Conservation (phyloP, 2,888 invertebrate species). For the Villa cingulata region DNA sequence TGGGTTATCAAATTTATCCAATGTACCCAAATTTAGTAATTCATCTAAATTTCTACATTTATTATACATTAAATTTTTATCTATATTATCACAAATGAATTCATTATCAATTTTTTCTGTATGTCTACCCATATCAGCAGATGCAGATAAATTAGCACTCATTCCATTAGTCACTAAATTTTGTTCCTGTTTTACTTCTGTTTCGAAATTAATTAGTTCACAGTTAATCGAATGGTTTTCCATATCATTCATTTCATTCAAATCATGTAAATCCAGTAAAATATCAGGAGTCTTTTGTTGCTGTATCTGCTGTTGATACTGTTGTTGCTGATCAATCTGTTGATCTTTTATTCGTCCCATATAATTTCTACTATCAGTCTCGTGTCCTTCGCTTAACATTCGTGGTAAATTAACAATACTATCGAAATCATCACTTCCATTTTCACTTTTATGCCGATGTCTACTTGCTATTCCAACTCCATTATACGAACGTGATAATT, state of each 20-base stretch:
- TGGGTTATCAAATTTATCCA: conserved; percentile 4
- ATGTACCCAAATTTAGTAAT: conserved; percentile 6
- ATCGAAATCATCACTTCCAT: conserved; percentile 6
- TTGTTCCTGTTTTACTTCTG: conserved; percentile 2
- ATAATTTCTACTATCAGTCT: conserved; percentile 11
- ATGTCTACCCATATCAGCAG: not conserved
- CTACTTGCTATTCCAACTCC: conserved; percentile 20
- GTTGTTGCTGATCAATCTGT: not conserved
- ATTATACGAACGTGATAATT: conserved; percentile 34
- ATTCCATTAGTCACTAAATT: not conserved
- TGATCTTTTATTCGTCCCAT: not conserved
- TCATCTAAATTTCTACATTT: conserved; percentile 9
- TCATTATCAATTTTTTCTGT: conserved; percentile 5
- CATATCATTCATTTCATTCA: conserved; percentile 1
- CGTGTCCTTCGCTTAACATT: conserved; percentile 19
- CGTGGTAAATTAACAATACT: conserved; percentile 21
- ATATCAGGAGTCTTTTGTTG: conserved; percentile 27
- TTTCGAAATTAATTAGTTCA: conserved; percentile 14
- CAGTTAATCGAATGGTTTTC: not conserved
- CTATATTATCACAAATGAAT: conserved; percentile 8
- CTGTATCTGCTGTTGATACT: conserved; percentile 12
- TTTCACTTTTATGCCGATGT: conserved; percentile 17
- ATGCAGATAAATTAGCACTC: not conserved
- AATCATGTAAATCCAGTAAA: conserved; percentile 29
- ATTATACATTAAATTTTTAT: too few species aligned